Conservation (phyloP, 2,797 vertebrate genomes). For the Parotocinclus haroldoi region DNA sequence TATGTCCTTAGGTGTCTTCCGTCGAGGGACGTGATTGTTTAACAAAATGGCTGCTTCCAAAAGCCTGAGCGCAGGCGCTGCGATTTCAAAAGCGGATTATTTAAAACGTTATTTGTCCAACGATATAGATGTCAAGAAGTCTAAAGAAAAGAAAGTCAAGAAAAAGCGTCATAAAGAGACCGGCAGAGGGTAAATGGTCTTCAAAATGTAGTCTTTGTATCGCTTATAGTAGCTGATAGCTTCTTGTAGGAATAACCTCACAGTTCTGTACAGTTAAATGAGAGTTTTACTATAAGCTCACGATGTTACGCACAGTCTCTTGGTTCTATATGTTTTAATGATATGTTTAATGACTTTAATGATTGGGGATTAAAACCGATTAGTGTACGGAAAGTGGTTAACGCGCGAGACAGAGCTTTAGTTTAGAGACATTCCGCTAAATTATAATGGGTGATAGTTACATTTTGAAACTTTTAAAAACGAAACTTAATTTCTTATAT, state of each 20-base stretch:
- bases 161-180: conserved; percentile 63
- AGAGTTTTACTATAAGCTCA: too few species aligned
- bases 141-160: conserved; percentile 64
- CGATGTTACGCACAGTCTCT: too few species aligned
- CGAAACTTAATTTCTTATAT: too few species aligned
- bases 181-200: conserved; percentile 61
- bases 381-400: too few species aligned
- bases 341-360: too few species aligned
- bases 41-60: conserved; percentile 65
- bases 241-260: neutral
- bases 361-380: too few species aligned
- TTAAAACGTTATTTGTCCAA: conserved; percentile 73
- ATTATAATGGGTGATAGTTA: too few species aligned
- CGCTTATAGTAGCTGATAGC: neutral
- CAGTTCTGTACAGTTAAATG: too few species aligned
- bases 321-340: too few species aligned
- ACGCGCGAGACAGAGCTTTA: too few species aligned
- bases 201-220: neutral
- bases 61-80: conserved; percentile 43
- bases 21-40: conserved; percentile 51
- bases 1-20: conserved; percentile 48
- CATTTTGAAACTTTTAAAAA: too few species aligned
- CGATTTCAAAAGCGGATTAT: conserved; percentile 72
- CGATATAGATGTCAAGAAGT: conserved; percentile 56
- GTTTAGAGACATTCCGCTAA: too few species aligned